Percentiles rank a stretch among this genome's conserved stretches.
phyloP scores from a whole-genome alignment of 2,113 vertebrate species.

The Ochotona princeps region DNA sequence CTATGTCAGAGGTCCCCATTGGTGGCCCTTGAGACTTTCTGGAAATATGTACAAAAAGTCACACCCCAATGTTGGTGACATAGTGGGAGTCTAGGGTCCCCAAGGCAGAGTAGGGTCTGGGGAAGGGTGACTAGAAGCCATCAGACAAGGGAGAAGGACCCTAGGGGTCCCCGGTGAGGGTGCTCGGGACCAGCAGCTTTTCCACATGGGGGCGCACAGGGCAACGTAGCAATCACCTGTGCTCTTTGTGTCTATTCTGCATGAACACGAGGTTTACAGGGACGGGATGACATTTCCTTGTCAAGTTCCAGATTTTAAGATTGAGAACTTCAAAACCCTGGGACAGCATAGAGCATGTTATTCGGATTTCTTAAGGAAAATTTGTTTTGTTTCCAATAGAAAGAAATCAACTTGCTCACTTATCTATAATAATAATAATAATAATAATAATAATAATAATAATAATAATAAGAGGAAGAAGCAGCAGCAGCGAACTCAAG shows the following conservation, averaged over 20 bases:
- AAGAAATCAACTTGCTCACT: neutral
- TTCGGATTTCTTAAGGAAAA: neutral
- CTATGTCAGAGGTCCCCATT: neutral
- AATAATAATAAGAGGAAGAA: too few species aligned
- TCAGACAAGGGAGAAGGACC: neutral
- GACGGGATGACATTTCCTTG: neutral
- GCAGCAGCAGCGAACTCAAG: too few species aligned
- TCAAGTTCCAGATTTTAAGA: constrained; percentile 33
- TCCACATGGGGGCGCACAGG: neutral
- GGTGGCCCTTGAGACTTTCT: too few species aligned
- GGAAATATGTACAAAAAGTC: neutral
- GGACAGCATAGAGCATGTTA: neutral
- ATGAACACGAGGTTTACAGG: neutral
- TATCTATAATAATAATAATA: neutral
- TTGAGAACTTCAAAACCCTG: neutral
- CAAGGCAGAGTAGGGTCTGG: neutral
- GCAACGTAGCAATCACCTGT: fast-evolving
- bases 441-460: too few species aligned
- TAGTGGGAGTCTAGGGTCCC: neutral
- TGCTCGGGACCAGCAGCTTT: too few species aligned
- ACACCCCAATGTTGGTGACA: neutral
- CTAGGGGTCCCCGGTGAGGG: neutral
- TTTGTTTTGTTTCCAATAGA: neutral
- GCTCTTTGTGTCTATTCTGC: neutral
- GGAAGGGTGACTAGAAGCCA: neutral